Percentiles rank a stretch among this genome's conserved stretches.
Evolutionary conservation across 2,888 invertebrate species (phyloP).

Genomic region (Spodoptera littoralis): DNA sequence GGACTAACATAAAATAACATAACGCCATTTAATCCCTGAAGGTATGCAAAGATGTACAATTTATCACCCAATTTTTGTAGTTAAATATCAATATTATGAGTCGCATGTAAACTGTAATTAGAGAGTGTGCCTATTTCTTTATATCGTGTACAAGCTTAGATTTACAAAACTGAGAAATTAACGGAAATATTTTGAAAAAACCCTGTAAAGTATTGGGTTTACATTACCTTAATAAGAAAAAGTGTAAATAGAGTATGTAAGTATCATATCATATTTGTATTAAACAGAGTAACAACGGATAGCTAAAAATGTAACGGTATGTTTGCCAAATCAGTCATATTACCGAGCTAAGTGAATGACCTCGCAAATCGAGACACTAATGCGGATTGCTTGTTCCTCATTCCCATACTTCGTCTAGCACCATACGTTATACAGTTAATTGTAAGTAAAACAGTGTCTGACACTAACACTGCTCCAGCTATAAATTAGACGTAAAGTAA

Average conservation of each 20-base stretch:
- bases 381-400: constrained; percentile 54
- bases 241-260: constrained; percentile 16
- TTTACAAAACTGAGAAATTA: too few species aligned
- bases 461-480: constrained; percentile 15
- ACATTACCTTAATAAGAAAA: too few species aligned
- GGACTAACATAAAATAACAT: too few species aligned
- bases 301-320: constrained; percentile 80
- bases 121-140: too few species aligned
- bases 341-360: constrained; percentile 80
- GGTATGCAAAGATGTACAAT: too few species aligned
- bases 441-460: constrained; percentile 35
- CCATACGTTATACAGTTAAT: constrained; percentile 41
- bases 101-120: too few species aligned
- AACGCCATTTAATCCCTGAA: too few species aligned
- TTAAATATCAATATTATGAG: too few species aligned
- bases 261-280: constrained; percentile 17
- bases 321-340: constrained; percentile 80
- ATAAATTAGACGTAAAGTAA: constrained; percentile 8
- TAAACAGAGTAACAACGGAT: constrained; percentile 49
- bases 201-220: too few species aligned
- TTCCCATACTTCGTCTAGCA: constrained; percentile 46
- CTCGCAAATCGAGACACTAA: constrained; percentile 64
- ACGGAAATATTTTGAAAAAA: neutral
- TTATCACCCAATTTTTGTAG: too few species aligned
- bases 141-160: too few species aligned